Conservation (phyloP, 2,797 vertebrate genomes). For the Clamator glandarius region DNA sequence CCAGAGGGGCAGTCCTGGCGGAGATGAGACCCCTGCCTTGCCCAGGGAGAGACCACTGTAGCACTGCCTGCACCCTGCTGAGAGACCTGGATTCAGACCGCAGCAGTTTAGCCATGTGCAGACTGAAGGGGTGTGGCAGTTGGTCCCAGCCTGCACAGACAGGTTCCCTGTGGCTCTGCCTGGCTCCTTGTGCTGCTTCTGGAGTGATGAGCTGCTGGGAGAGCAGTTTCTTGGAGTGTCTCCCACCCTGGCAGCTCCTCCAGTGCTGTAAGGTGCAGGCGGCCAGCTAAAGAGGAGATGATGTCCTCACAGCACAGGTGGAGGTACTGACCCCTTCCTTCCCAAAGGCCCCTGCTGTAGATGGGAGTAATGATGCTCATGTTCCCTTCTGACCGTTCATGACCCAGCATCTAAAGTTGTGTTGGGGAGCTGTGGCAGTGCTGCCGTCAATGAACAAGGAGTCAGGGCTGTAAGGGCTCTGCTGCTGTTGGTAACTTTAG, state of each 20-base stretch:
- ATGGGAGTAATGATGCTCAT: neutral
- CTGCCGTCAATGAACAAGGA: neutral
- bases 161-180: neutral
- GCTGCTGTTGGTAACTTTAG: neutral
- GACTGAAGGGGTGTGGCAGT: neutral
- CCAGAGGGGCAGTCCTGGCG: neutral
- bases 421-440: neutral
- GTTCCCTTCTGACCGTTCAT: neutral
- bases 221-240: neutral
- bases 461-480: neutral
- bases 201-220: neutral
- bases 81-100: neutral
- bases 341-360: neutral
- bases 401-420: neutral
- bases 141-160: neutral
- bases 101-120: neutral
- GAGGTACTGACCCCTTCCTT: neutral
- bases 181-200: neutral
- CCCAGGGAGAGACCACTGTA: neutral
- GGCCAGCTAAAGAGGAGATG: neutral
- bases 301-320: no score
- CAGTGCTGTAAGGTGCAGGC: no score
- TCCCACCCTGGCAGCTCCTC: rapidly evolving
- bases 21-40: no score
- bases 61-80: no score